phyloP scores from a whole-genome alignment of 37 sponge, comb jelly and placozoan genomes.

The Diacarnus erythraeanus region DNA sequence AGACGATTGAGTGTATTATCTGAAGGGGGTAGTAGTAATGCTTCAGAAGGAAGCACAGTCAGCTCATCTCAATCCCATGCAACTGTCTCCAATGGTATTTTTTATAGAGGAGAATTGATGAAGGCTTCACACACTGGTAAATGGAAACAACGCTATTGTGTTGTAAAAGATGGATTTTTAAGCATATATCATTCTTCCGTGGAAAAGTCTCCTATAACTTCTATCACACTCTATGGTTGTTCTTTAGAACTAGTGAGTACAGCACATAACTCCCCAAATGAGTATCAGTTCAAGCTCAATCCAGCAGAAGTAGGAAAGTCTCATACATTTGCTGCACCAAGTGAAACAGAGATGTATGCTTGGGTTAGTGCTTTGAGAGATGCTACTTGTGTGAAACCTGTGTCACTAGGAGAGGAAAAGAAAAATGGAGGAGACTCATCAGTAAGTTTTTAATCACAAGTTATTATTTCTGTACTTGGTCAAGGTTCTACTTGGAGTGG shows the following conservation, averaged over 20 bases:
- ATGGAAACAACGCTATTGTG: slow-evolving; percentile 61
- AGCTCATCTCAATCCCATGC: not conserved
- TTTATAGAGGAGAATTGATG: slow-evolving; percentile 49
- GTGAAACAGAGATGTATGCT: slow-evolving; percentile 38
- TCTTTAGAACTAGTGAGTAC: slow-evolving; percentile 35
- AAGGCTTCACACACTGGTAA: slow-evolving; percentile 43
- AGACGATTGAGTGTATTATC: not conserved
- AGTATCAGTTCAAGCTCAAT: slow-evolving; percentile 27
- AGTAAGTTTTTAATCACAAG: too few relatives aligned
- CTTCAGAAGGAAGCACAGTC: not conserved
- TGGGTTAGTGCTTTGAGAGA: slow-evolving; percentile 48
- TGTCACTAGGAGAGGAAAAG: not conserved
- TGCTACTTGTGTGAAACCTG: slow-evolving; percentile 1
- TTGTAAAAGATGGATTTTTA: slow-evolving; percentile 35
- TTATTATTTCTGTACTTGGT: too few relatives aligned
- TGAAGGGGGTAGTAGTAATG: not conserved
- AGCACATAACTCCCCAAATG: not conserved
- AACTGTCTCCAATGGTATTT: not conserved
- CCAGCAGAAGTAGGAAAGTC: slow-evolving; percentile 10
- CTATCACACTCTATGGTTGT: slow-evolving; percentile 36
- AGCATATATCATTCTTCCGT: slow-evolving; percentile 18
- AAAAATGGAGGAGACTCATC: too few relatives aligned
- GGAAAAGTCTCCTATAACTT: slow-evolving; percentile 43
- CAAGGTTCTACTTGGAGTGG: too few relatives aligned
- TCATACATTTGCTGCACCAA: slow-evolving; percentile 51